A percentile compares a stretch with the other conserved stretches of the same genome.
phyloP scores from a whole-genome alignment of 1,140 invertebrate genomes.

The Drosophila trapezifrons region DNA sequence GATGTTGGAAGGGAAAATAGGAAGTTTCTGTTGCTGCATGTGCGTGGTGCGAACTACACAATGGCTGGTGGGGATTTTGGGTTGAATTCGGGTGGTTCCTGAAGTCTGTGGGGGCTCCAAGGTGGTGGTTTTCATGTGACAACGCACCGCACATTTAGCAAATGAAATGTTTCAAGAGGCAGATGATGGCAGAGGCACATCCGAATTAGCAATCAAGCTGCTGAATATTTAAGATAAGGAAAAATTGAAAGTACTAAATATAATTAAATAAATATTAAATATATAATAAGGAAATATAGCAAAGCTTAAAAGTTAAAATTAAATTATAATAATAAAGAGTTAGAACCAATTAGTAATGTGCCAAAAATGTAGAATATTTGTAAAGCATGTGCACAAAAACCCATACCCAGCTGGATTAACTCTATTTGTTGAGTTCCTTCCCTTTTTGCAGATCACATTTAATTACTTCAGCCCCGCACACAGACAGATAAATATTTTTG shows the following conservation, averaged over 20 bases:
- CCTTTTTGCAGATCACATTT: conserved; percentile 18
- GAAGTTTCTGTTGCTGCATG: conserved; percentile 4
- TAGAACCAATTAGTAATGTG: too few relatives aligned
- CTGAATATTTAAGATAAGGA: conserved; percentile 15
- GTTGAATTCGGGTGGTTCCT: conserved; percentile 6
- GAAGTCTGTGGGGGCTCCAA: background rate
- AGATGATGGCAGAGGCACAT: conserved; percentile 8
- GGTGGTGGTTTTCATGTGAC: conserved; percentile 15
- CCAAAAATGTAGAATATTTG: background rate
- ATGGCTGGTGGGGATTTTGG: conserved; percentile 9
- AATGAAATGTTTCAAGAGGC: conserved; percentile 53
- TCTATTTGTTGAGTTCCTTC: background rate
- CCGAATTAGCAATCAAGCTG: conserved; percentile 22
- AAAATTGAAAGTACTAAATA: background rate
- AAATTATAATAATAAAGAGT: too few relatives aligned
- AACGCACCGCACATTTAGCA: conserved; percentile 44
- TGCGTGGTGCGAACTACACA: conserved; percentile 43
- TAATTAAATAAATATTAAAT: background rate
- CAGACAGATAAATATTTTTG: conserved; percentile 63
- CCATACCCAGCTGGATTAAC: background rate
- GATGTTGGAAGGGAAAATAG: background rate
- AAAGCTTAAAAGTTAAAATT: too few relatives aligned
- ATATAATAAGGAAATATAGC: too few relatives aligned
- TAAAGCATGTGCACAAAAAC: too few relatives aligned
- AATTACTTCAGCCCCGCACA: conserved; percentile 47